Conservation (phyloP, 2,888 invertebrate genomes). For the Bellardia pandia region DNA sequence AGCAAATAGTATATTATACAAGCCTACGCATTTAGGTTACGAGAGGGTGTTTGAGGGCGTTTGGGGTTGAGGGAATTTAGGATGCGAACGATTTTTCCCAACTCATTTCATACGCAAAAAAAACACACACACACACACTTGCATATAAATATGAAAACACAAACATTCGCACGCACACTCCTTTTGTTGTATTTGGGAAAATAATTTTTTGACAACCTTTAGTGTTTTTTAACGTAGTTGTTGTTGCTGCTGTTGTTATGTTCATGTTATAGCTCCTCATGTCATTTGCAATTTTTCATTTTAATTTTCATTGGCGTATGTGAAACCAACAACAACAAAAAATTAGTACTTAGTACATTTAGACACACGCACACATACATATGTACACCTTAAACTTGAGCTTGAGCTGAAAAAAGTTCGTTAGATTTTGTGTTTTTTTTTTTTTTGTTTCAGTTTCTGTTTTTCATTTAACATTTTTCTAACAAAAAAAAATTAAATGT, state of each 20-base stretch:
- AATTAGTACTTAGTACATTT: constrained; percentile 66
- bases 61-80: constrained; percentile 37
- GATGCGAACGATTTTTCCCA: constrained; percentile 42
- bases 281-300: constrained; percentile 83
- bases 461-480: constrained; percentile 71
- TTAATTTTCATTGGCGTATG: constrained; percentile 83
- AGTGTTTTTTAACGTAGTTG: constrained; percentile 70
- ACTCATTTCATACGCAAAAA: constrained; percentile 40
- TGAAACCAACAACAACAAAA: constrained; percentile 65
- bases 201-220: constrained; percentile 77
- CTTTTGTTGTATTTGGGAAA: constrained; percentile 32
- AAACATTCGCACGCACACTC: constrained; percentile 15
- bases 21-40: constrained; percentile 66
- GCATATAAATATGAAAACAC: neutral
- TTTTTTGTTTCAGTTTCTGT: constrained; percentile 44
- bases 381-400: constrained; percentile 66
- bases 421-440: constrained; percentile 59
- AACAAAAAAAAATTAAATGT: constrained; percentile 48
- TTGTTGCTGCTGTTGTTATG: constrained; percentile 48
- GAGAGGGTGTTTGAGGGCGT: constrained; percentile 31
- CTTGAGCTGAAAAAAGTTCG: constrained; percentile 67
- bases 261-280: constrained; percentile 74
- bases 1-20: constrained; percentile 53
- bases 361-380: constrained; percentile 33
- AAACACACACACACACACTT: constrained; percentile 50